A percentile compares a stretch with the other conserved stretches of the same genome.
phyloP scores from a whole-genome alignment of 1,140 invertebrate species.

The Aphelenchoides avenae region DNA sequence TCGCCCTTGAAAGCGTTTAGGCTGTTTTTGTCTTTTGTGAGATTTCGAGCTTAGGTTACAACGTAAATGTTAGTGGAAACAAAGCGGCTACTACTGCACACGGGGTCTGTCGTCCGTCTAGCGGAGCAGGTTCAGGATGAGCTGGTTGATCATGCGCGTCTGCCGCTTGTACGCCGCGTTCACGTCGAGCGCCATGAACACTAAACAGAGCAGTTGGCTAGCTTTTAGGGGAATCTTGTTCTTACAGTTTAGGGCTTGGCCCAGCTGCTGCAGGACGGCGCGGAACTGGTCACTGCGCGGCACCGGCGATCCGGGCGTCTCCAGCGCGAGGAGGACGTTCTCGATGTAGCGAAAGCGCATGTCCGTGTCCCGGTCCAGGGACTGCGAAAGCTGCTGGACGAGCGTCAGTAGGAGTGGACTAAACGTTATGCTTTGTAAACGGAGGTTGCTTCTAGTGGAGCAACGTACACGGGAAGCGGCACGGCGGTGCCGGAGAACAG shows the following conservation, averaged over 20 bases:
- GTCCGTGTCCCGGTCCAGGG: constrained; percentile 21
- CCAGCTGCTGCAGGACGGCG: background rate
- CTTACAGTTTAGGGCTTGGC: background rate
- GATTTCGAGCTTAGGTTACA: too few species aligned
- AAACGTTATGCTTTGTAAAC: too few species aligned
- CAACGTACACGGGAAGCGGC: background rate
- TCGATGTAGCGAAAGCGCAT: constrained; percentile 28
- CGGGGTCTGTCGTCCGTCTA: too few species aligned
- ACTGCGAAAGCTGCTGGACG: constrained; percentile 9
- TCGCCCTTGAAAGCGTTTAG: too few species aligned
- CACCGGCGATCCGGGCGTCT: background rate
- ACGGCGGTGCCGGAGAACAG: constrained; percentile 11
- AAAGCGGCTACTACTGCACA: too few species aligned
- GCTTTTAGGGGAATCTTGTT: background rate
- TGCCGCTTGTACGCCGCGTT: constrained; percentile 8
- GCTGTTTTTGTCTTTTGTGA: too few species aligned
- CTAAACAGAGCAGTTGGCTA: background rate
- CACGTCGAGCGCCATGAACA: constrained; percentile 3
- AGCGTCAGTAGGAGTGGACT: constrained; percentile 7
- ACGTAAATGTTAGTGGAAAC: too few species aligned
- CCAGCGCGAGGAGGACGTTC: constrained; percentile 17
- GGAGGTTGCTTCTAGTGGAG: constrained; percentile 4
- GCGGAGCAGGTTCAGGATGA: constrained; percentile 16
- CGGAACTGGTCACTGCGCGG: background rate
- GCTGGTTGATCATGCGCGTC: constrained; percentile 9